phyloP scores from a whole-genome alignment of 2,113 vertebrate species.

The Neodontobutis hainanensis region DNA sequence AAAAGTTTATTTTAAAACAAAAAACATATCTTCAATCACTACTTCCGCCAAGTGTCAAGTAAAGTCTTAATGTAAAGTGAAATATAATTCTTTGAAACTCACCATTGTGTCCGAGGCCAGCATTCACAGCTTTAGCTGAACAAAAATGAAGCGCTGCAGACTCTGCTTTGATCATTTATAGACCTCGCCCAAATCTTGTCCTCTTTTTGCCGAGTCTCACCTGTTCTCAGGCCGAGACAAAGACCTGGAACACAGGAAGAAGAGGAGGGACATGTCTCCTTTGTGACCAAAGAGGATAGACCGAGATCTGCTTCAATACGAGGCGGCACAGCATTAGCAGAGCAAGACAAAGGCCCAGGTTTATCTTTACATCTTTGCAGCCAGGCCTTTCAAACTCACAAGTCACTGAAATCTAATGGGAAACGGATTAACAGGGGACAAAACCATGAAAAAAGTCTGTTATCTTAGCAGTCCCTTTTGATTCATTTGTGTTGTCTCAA shows the following conservation, averaged over 20 bases:
- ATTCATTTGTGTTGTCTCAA: too few relatives aligned
- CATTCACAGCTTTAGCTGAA: background rate
- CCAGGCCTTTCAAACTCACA: background rate
- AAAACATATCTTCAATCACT: too few relatives aligned
- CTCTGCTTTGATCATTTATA: slow-evolving; percentile 69
- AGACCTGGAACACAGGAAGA: slow-evolving; percentile 2
- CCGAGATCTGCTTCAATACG: slow-evolving; percentile 57
- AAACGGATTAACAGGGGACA: too few relatives aligned
- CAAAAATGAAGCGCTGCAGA: slow-evolving; percentile 25
- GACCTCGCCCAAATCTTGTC: slow-evolving; percentile 50
- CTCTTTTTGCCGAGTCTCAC: slow-evolving; percentile 34
- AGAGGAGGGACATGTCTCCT: slow-evolving; percentile 4
- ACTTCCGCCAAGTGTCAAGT: too few relatives aligned
- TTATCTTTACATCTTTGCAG: slow-evolving; percentile 43
- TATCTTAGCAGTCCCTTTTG: too few relatives aligned
- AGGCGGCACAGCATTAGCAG: slow-evolving; percentile 29
- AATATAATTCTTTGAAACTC: background rate
- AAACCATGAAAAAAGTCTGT: too few relatives aligned
- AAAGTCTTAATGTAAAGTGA: too few relatives aligned
- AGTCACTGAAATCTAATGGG: too few relatives aligned
- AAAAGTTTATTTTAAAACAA: too few relatives aligned
- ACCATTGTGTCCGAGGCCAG: background rate
- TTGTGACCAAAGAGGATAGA: slow-evolving; percentile 60
- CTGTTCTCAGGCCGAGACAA: slow-evolving; percentile 53
- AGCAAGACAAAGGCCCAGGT: slow-evolving; percentile 32